A percentile compares a stretch with the other conserved stretches of the same genome.
Conservation (phyloP, 2,888 invertebrate species). For the Folsomia manolachei region DNA sequence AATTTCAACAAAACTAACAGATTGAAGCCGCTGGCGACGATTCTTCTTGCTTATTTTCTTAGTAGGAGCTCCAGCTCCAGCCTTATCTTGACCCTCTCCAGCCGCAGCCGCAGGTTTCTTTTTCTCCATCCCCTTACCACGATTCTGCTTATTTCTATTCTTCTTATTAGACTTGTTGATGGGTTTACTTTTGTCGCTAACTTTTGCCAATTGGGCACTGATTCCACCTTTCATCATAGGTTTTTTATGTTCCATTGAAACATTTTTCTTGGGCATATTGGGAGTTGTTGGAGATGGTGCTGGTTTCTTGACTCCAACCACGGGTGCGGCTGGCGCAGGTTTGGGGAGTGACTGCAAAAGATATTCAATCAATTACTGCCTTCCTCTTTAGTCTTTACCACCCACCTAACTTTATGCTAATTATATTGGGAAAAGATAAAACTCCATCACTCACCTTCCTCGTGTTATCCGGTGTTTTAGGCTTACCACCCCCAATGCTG, state of each 20-base stretch:
- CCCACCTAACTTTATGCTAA: not conserved
- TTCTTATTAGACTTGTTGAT: conserved; percentile 4
- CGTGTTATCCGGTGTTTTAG: conserved; percentile 8
- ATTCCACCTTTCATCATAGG: not conserved
- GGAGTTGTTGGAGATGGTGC: not conserved
- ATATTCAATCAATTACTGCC: no score
- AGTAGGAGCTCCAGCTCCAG: not conserved
- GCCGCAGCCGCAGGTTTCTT: not conserved
- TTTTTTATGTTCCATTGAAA: not conserved
- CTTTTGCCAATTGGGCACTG: not conserved
- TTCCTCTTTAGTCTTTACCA: not conserved
- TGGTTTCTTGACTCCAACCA: not conserved
- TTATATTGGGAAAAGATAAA: not conserved
- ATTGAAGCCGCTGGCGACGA: conserved; percentile 10
- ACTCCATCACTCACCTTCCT: conserved; percentile 3
- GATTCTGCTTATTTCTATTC: not conserved
- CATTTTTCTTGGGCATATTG: not conserved
- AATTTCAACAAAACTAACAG: conserved; percentile 2
- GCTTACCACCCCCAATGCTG: not conserved
- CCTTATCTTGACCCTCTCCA: not conserved
- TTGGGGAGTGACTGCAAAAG: not conserved
- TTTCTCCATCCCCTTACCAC: not conserved
- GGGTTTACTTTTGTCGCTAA: conserved; percentile 11
- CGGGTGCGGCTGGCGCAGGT: not conserved
- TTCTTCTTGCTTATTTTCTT: conserved; percentile 10